Evolutionary conservation across 1,140 invertebrate genomes (phyloP).

Genomic region (Metopolophium dirhodum): DNA sequence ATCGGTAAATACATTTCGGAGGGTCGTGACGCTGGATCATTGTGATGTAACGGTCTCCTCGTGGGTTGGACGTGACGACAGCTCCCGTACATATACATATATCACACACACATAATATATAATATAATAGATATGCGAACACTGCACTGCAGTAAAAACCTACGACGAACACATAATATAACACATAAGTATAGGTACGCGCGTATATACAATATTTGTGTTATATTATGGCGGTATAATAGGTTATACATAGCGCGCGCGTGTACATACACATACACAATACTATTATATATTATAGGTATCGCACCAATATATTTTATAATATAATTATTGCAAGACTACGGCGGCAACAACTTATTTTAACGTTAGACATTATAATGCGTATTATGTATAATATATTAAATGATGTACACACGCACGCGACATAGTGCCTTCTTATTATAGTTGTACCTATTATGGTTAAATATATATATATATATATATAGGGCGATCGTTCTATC

Average conservation of each 20-base stretch:
- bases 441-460: too few species aligned
- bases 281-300: not conserved
- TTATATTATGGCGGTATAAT: not conserved
- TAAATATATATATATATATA: too few species aligned
- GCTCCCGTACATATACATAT: not conserved
- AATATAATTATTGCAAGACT: not conserved
- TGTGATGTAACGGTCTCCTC: slow-evolving; percentile 45
- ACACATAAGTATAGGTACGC: not conserved
- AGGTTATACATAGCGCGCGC: not conserved
- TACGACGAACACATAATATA: not conserved
- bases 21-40: slow-evolving; percentile 44
- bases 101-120: not conserved
- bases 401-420: not conserved
- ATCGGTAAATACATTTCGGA: slow-evolving; percentile 42
- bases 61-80: slow-evolving; percentile 36
- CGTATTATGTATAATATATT: too few species aligned
- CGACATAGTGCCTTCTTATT: not conserved
- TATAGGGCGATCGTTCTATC: not conserved
- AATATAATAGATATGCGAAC: not conserved
- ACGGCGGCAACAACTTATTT: too few species aligned
- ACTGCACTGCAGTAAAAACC: not conserved
- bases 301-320: not conserved
- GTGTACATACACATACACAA: not conserved
- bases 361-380: not conserved
- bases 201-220: not conserved